Conservation (phyloP, 2,797 vertebrate species). For the Anguilla megastoma region DNA sequence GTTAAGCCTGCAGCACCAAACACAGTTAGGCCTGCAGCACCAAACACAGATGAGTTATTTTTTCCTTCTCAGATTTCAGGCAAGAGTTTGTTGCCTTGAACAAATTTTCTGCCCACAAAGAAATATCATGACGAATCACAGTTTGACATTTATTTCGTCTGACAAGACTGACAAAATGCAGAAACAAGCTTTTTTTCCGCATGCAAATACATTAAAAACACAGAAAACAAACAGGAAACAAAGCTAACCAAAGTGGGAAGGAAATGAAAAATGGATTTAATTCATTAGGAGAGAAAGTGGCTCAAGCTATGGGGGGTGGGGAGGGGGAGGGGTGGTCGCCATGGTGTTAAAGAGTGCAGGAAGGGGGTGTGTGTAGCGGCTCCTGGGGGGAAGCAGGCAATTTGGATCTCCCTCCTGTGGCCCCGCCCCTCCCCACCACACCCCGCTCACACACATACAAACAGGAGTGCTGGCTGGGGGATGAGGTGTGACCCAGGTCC, state of each 20-base stretch:
- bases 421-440: constrained; percentile 14
- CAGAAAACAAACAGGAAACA: constrained; percentile 26
- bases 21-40: constrained; percentile 35
- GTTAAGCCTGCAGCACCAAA: not conserved
- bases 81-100: constrained; percentile 31
- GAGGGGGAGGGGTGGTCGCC: constrained; percentile 50
- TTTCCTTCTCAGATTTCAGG: not conserved
- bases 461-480: constrained; percentile 64
- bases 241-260: constrained; percentile 26
- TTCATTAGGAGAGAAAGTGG: constrained; percentile 51
- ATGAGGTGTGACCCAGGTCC: constrained; percentile 69
- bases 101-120: constrained; percentile 52
- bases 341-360: constrained; percentile 45
- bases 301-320: constrained; percentile 39
- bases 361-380: constrained; percentile 46
- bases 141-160: constrained; percentile 37
- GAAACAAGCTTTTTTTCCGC: constrained; percentile 55
- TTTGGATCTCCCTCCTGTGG: constrained; percentile 49
- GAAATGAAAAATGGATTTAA: constrained; percentile 38
- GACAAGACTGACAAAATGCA: constrained; percentile 64
- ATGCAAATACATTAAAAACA: constrained; percentile 60
- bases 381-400: constrained; percentile 64
- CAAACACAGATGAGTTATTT: constrained; percentile 25
- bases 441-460: constrained; percentile 45
- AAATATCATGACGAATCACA: constrained; percentile 36